Percentiles rank a stretch among this genome's conserved stretches.
Evolutionary conservation across 2,888 invertebrate species (phyloP).

Genomic region (Deilephila porcellus): DNA sequence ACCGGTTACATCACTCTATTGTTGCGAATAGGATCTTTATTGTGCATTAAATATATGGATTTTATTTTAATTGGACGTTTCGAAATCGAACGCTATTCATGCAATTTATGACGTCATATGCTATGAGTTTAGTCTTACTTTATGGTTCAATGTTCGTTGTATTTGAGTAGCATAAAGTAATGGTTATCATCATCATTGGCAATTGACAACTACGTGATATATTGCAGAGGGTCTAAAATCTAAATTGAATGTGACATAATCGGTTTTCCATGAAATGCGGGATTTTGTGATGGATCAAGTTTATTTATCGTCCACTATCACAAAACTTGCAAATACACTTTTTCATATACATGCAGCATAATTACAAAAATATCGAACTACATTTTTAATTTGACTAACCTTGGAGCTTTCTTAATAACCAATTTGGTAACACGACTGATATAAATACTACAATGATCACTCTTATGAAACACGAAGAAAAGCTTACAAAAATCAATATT

Average conservation of each 20-base stretch:
- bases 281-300: neutral
- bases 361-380: too few relatives aligned
- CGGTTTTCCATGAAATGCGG: neutral
- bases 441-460: too few relatives aligned
- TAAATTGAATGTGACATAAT: neutral
- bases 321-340: too few relatives aligned
- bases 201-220: too few relatives aligned
- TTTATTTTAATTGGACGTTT: conserved; percentile 7
- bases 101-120: neutral
- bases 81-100: neutral
- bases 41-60: conserved; percentile 7
- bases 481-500: neutral
- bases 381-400: too few relatives aligned
- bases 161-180: neutral
- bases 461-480: too few relatives aligned
- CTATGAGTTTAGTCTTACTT: too few relatives aligned
- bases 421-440: too few relatives aligned
- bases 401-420: too few relatives aligned
- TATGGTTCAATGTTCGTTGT: neutral
- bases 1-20: conserved; percentile 1
- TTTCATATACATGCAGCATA: too few relatives aligned
- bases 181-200: too few relatives aligned
- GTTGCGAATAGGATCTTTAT: conserved; percentile 15
- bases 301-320: too few relatives aligned
- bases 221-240: neutral